A percentile compares a stretch with the other conserved stretches of the same genome.
phyloP scores from a whole-genome alignment of 2,797 vertebrate genomes.

The Ptychobarbus kaznakovi region DNA sequence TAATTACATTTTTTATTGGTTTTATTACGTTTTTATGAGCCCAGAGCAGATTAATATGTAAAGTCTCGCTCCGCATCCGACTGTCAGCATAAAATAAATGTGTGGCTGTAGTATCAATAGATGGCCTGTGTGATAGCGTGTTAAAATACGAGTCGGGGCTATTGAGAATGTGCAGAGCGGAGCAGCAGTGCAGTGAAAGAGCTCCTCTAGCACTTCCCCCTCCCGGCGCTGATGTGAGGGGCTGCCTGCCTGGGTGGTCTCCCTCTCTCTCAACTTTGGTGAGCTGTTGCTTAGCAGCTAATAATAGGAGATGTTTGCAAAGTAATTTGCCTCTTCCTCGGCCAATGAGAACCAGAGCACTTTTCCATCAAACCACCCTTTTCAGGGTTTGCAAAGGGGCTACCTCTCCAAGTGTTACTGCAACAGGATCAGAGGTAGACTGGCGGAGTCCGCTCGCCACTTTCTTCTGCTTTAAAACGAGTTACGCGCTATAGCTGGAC shows the following conservation, averaged over 20 bases:
- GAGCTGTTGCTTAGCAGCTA: conserved; percentile 96
- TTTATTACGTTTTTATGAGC: background rate
- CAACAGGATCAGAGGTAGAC: conserved; percentile 80
- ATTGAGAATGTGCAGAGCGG: conserved; percentile 69
- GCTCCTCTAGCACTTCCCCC: conserved; percentile 65
- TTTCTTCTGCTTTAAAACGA: conserved; percentile 72
- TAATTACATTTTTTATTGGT: background rate
- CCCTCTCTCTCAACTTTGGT: conserved; percentile 87
- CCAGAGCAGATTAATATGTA: conserved; percentile 31
- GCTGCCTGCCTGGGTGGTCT: conserved; percentile 85
- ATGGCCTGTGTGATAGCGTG: conserved; percentile 71
- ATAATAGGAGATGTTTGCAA: conserved; percentile 93
- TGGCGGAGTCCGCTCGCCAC: conserved; percentile 68
- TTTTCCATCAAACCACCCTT: conserved; percentile 89
- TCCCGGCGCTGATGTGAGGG: conserved; percentile 68
- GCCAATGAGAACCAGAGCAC: conserved; percentile 89
- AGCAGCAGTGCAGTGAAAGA: conserved; percentile 74
- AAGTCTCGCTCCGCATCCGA: conserved; percentile 19
- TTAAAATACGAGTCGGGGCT: conserved; percentile 61
- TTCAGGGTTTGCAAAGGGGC: conserved; percentile 83
- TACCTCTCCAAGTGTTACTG: conserved; percentile 85
- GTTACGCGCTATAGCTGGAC: conserved; percentile 73
- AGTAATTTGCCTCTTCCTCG: conserved; percentile 94
- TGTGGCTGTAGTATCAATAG: conserved; percentile 69
- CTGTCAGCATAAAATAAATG: conserved; percentile 52